Base-by-base conservation (phyloP, 2,888 invertebrate species). In the Plusia festucae region DNA sequence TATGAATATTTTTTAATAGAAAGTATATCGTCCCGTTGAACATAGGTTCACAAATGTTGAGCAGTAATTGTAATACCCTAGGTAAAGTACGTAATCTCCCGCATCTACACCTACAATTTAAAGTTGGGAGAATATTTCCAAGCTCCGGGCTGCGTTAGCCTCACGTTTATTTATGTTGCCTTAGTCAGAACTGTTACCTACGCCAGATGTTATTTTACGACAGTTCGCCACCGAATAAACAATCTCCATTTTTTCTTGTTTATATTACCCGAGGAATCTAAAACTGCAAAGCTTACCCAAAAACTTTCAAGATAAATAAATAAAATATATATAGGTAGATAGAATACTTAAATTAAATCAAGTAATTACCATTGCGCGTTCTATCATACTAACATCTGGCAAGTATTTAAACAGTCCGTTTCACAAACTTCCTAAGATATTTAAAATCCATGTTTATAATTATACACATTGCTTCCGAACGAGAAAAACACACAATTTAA, bases 181-280 rank as follows among this genome's bases (percentile, higher is more conserved):
- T 92, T 90, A 90, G 91, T 90, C 92, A 91, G 91, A 90, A 91
- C 86, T 88, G 86, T 89, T 92, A 90, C 93, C 92, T 92, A 89
- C 91, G 88, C 93, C 93, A 94, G 92, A 94, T 94, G 94, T 92
- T 93, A 89, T 89, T 92, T 93, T 91, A 93, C 91, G 92, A 92
- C 92, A 89, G 87, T 89, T 89, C 84, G 83, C 88, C 88, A 86
- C 85, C 83, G 86, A 90, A 90, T 88, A 90, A 92, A 90, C 91
- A 89, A 88, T 86, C 85, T 82, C 65, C 83, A 79, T 81, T 87
- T 85, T 88, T 82, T 82, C 83, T 82, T 82, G 79, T 76, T 83
- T 82, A 80, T 81, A 70, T 64, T 63, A 62, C 65, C 44, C 61
- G 46, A 65, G 64, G 44, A 71, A 61, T 8, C 40, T 8, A 30